Evolutionary conservation across 2,888 invertebrate genomes (phyloP), one percentile per base, ranked within the genome.

Genomic region (Troilus luridus): DNA sequence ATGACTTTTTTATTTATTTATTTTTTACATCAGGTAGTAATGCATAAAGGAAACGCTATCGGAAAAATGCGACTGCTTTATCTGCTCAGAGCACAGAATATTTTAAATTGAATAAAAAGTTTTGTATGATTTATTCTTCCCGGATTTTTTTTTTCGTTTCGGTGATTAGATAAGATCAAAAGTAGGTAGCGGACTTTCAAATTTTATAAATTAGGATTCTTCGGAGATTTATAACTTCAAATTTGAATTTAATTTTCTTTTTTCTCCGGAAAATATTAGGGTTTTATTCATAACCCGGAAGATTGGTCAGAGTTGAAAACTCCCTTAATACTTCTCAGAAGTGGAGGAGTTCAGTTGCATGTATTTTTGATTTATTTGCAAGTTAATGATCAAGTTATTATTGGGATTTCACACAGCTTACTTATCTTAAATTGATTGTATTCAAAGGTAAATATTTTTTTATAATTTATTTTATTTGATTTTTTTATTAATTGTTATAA

Each of bases 191-290:
- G 41, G 72, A 77, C 72, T 77, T 77, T 77, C 72, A 77, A 41
- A 77, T 77, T 77, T 77, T 77, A 77, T 77, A 19, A 77, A 77
- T 77, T 77, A 77, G 72, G 27, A 77, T 17, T 17, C 19, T 77
- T 41, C 72, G 8, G 24, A 24, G 72, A 77, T 77, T 77, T 77
- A 77, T 77, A 21, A 41, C 27, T 41, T 77, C 27, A 77, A 41
- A 77, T 77, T 77, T 77, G 41, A 77, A 77, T 77, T 77, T 27
- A 77, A 77, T 77, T 77, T 77, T 72, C 72, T 72, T 77, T 8
- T 17, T 41, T 0, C 41, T 41, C 1, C 1, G 41, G 19, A 41
- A 77, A 17, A 77, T 77, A 77, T 77, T 8, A 19, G 2, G 72
- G 19, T 77, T 77, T 77, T 77, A 27, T 77, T 27, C 72, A 77